Evolutionary conservation across 2,113 vertebrate species (phyloP).

Genomic region (Saguinus midas): DNA sequence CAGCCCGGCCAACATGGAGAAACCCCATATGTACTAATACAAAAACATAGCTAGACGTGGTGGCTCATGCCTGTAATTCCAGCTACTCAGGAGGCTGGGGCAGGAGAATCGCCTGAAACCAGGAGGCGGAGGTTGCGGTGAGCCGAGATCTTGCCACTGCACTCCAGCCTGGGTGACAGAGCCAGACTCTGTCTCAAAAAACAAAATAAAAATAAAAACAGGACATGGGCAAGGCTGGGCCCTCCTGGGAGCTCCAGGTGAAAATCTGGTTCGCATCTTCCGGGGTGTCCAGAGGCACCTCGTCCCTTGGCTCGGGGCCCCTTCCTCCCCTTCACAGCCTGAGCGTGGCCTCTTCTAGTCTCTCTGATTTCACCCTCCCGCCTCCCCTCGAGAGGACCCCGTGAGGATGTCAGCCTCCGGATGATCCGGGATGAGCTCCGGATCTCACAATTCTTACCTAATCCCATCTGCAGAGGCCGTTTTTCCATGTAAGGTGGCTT

Average conservation of each 20-base stretch:
- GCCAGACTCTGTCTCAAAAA: background rate
- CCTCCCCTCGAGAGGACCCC: rapidly evolving
- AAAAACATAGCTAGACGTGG: background rate
- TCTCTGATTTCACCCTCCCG: background rate
- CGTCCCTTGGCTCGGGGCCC: background rate
- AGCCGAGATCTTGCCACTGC: background rate
- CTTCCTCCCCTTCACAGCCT: background rate
- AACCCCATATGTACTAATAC: background rate
- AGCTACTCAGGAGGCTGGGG: background rate
- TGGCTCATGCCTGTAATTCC: background rate
- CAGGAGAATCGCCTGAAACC: background rate
- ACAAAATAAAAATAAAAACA: background rate
- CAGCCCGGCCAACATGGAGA: background rate
- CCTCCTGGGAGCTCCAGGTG: background rate
- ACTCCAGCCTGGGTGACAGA: background rate
- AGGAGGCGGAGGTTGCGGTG: background rate
- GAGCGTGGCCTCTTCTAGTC: rapidly evolving
- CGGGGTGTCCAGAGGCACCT: background rate
- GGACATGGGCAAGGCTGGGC: background rate
- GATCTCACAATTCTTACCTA: background rate
- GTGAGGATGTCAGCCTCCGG: rapidly evolving
- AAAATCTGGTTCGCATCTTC: rapidly evolving
- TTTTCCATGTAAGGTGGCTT: background rate
- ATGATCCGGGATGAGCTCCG: background rate
- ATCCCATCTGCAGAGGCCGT: no score